phyloP scores from a whole-genome alignment of 1,140 invertebrate species.

The Drosophila neocordata region DNA sequence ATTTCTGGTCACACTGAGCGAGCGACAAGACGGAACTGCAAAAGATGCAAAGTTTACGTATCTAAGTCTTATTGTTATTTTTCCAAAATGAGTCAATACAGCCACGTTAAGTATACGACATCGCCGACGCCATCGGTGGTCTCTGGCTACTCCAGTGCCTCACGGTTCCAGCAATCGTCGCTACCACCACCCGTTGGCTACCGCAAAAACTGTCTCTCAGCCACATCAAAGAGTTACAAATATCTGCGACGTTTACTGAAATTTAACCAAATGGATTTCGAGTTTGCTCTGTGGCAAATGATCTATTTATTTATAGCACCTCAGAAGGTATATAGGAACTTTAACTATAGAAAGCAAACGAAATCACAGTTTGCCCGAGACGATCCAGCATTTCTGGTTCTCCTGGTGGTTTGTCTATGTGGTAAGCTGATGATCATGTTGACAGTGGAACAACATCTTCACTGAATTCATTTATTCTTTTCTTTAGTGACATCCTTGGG shows the following conservation, averaged over 20 bases:
- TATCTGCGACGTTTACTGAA: conserved; percentile 95
- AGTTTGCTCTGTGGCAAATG: conserved; percentile 99
- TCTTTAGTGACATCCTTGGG: conserved; percentile 93
- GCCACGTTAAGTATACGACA: conserved; percentile 87
- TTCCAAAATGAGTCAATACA: conserved; percentile 71
- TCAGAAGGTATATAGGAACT: conserved; percentile 99
- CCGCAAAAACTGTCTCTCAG: conserved; percentile 89
- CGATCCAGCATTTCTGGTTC: conserved; percentile 98
- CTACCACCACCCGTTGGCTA: conserved; percentile 86
- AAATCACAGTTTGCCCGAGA: conserved; percentile 99
- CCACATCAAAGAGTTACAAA: conserved; percentile 95
- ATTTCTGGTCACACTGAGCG: background rate
- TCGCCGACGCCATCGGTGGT: conserved; percentile 85
- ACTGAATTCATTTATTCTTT: background rate
- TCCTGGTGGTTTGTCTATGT: conserved; percentile 93
- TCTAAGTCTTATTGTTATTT: conserved; percentile 39
- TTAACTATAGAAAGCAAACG: conserved; percentile 99
- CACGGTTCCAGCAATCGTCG: conserved; percentile 84
- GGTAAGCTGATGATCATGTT: conserved; percentile 85
- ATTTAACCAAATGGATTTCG: conserved; percentile 99
- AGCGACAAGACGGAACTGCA: background rate
- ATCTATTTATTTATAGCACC: conserved; percentile 97
- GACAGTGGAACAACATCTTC: background rate
- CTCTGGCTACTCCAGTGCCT: conserved; percentile 81
- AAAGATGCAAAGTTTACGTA: conserved; percentile 41